phyloP scores from a whole-genome alignment of 2,113 vertebrate genomes.

The Macroglossus sobrinus region DNA sequence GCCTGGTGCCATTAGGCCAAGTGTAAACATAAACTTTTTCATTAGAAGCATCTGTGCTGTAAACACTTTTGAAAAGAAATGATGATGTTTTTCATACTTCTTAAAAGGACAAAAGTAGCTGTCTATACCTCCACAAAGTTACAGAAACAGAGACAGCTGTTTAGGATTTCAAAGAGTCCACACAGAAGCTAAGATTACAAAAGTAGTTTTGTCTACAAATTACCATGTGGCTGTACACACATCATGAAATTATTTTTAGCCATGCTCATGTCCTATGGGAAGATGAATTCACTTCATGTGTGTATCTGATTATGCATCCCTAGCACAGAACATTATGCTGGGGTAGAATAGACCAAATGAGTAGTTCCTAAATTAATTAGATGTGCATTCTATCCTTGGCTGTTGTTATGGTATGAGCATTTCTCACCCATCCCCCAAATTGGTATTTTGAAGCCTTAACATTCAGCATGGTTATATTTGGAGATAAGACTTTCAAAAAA shows the following conservation, averaged over 20 bases:
- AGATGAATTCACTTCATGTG: not conserved
- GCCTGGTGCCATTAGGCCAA: not conserved
- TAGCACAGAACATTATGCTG: not conserved
- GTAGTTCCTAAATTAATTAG: not conserved
- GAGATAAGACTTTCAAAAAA: not conserved
- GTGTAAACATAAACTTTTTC: conserved; percentile 32
- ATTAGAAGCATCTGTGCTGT: conserved; percentile 34
- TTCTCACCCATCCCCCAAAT: accelerated
- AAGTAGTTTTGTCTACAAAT: not conserved
- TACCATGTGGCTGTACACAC: not conserved
- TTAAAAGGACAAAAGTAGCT: conserved; percentile 24
- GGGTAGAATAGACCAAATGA: not conserved
- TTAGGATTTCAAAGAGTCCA: not conserved
- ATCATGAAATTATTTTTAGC: not conserved
- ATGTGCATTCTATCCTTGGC: not conserved
- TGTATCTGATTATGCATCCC: not conserved
- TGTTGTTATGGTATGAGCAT: not conserved
- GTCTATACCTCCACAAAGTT: not conserved
- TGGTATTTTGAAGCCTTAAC: not conserved
- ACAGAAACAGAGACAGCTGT: not conserved
- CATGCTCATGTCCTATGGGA: not conserved
- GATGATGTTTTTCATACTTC: not conserved
- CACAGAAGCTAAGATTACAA: not conserved
- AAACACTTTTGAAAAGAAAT: not conserved
- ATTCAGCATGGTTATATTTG: not conserved